Percentiles rank a stretch among this genome's conserved stretches.
Conservation (phyloP, 2,113 vertebrate genomes). For the Maccullochella peelii region DNA sequence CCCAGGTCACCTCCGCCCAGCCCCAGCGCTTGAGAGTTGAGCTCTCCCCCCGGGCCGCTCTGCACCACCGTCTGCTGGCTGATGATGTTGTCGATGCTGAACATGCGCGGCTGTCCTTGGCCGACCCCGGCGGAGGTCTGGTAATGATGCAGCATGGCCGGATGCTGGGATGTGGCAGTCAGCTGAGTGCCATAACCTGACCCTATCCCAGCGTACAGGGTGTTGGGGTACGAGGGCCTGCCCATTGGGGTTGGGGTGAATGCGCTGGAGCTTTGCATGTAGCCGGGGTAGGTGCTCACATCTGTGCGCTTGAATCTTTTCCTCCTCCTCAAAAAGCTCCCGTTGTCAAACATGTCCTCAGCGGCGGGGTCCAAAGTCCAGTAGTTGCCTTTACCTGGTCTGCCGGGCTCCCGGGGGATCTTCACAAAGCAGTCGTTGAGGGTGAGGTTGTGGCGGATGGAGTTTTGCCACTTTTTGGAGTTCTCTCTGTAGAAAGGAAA, state of each 20-base stretch:
- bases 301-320: conserved; percentile 92
- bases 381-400: conserved; percentile 90
- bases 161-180: conserved; percentile 78
- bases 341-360: conserved; percentile 93
- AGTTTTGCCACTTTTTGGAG: conserved; percentile 95
- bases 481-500: conserved; percentile 98
- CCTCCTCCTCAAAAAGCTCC: conserved; percentile 87
- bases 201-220: conserved; percentile 81
- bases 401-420: conserved; percentile 89
- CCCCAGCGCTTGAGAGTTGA: conserved; percentile 81
- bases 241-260: conserved; percentile 87
- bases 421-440: conserved; percentile 93
- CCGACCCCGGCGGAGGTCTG: conserved; percentile 80
- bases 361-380: conserved; percentile 91
- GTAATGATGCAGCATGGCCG: conserved; percentile 87
- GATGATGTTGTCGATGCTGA: conserved; percentile 95
- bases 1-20: conserved; percentile 79
- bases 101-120: conserved; percentile 89
- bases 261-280: conserved; percentile 91
- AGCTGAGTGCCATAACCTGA: conserved; percentile 84
- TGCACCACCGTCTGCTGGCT: conserved; percentile 88
- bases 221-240: conserved; percentile 83
- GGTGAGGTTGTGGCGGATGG: conserved; percentile 90
- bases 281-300: conserved; percentile 90
- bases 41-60: conserved; percentile 77